These are phyloP conservation scores for Aegotheles bennettii DNA, from an alignment of 2,113 vertebrate genomes.

Conservation along the genomic window DNA sequence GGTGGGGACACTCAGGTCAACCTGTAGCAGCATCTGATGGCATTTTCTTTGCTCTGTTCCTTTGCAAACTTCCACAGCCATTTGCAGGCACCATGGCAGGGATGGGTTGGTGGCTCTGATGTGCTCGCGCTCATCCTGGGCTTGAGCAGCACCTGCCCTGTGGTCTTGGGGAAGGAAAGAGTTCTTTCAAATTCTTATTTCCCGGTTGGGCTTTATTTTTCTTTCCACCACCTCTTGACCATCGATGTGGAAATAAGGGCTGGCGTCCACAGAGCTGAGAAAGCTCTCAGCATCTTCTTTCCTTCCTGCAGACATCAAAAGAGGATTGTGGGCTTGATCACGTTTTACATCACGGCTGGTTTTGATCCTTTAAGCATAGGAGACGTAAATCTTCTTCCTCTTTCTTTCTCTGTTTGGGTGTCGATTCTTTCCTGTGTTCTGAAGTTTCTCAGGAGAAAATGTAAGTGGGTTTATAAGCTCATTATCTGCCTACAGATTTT, in stretches of 20 bases:
- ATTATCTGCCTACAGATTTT: not conserved
- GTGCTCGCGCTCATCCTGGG: not conserved
- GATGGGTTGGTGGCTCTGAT: not conserved
- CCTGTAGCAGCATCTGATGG: not conserved
- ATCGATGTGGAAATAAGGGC: conserved; percentile 48
- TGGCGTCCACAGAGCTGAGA: conserved; percentile 51
- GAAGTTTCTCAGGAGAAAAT: conserved; percentile 48
- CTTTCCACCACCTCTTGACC: conserved; percentile 67
- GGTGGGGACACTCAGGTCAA: not conserved
- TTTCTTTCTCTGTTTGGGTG: conserved; percentile 27
- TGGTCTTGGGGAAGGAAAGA: not conserved
- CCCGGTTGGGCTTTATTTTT: conserved; percentile 42
- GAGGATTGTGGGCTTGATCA: conserved; percentile 12
- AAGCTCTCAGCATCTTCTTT: conserved; percentile 72
- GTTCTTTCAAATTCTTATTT: conserved; percentile 56
- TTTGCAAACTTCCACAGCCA: not conserved
- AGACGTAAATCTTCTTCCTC: conserved; percentile 46
- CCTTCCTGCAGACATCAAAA: conserved; percentile 68
- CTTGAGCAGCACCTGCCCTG: not conserved
- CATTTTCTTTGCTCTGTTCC: not conserved
- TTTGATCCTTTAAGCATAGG: conserved; percentile 55
- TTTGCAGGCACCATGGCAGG: accelerated
- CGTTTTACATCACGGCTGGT: not conserved
- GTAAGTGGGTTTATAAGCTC: not conserved
- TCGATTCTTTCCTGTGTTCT: conserved; percentile 28